Percentiles rank a stretch among this genome's conserved stretches.
Conservation (phyloP, 2,888 invertebrate species). For the Drosophila antonietae region DNA sequence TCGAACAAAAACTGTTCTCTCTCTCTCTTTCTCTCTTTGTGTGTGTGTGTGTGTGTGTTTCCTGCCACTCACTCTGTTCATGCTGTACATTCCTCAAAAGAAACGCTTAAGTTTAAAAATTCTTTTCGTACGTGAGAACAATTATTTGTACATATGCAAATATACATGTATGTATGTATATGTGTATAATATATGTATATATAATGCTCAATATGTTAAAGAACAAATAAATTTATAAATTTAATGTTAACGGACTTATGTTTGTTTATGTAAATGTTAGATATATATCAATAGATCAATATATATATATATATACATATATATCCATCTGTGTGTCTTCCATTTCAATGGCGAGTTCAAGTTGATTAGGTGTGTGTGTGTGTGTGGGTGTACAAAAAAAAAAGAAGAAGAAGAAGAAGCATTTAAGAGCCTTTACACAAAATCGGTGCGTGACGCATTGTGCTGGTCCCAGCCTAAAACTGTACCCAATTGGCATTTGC, state of each 20-base stretch:
- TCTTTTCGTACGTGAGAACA: conserved; percentile 16
- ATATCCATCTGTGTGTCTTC: conserved; percentile 6
- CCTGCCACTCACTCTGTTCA: background rate
- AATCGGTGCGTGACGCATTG: conserved; percentile 42
- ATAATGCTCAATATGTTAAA: conserved; percentile 29
- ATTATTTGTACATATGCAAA: conserved; percentile 19
- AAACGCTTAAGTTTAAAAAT: conserved; percentile 3
- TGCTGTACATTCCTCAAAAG: background rate
- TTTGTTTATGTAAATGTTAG: conserved; percentile 3
- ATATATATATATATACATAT: background rate
- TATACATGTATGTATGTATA: conserved; percentile 13
- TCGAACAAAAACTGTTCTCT: conserved; percentile 27
- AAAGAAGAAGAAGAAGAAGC: conserved; percentile 29
- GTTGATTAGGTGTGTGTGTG: conserved; percentile 2
- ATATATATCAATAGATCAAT: conserved; percentile 5
- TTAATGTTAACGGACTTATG: conserved; percentile 40
- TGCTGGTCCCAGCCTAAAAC: conserved; percentile 76
- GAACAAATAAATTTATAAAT: conserved; percentile 27
- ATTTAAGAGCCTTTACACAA: conserved; percentile 47
- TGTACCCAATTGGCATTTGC: conserved; percentile 85
- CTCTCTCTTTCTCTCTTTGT: background rate
- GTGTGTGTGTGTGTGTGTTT: conserved; percentile 8
- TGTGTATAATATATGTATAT: conserved; percentile 12
- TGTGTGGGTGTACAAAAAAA: conserved; percentile 9
- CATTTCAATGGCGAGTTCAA: conserved; percentile 32